Conservation (phyloP, 2,113 vertebrate genomes). For the Pogona vitticeps region DNA sequence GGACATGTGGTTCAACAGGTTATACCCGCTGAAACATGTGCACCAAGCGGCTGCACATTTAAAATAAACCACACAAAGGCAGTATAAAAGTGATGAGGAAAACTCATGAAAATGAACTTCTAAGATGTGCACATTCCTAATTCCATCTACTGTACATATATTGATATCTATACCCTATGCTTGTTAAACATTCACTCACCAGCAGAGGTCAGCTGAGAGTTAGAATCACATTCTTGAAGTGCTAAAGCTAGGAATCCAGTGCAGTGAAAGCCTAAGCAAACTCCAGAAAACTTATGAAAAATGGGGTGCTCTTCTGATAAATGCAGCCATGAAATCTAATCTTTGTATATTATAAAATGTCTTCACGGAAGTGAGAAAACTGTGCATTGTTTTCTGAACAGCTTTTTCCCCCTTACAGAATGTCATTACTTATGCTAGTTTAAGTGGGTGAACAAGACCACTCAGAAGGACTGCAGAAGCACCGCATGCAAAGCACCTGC, state of each 20-base stretch:
- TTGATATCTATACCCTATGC: background rate
- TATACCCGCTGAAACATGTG: too few relatives aligned
- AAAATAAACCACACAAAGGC: background rate
- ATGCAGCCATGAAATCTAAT: background rate
- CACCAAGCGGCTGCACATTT: background rate
- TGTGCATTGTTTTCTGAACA: too few relatives aligned
- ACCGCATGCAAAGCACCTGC: background rate
- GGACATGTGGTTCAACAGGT: too few relatives aligned
- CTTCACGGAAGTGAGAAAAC: background rate
- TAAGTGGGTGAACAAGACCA: too few relatives aligned
- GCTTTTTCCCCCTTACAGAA: background rate
- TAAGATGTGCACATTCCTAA: too few relatives aligned
- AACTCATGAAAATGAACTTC: too few relatives aligned
- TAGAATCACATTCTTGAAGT: background rate
- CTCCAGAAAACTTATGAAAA: background rate
- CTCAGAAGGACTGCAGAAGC: background rate
- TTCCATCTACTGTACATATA: too few relatives aligned
- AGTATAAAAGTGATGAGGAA: background rate
- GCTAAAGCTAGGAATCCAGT: background rate
- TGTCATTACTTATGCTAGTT: too few relatives aligned
- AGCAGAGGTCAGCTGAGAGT: background rate
- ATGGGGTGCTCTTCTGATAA: background rate
- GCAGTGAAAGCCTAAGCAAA: background rate
- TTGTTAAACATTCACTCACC: background rate
- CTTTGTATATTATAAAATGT: background rate